Evolutionary conservation across 2,888 invertebrate species (phyloP), one percentile per base, ranked within the genome.

Genomic region (Strigamia crassipes): DNA sequence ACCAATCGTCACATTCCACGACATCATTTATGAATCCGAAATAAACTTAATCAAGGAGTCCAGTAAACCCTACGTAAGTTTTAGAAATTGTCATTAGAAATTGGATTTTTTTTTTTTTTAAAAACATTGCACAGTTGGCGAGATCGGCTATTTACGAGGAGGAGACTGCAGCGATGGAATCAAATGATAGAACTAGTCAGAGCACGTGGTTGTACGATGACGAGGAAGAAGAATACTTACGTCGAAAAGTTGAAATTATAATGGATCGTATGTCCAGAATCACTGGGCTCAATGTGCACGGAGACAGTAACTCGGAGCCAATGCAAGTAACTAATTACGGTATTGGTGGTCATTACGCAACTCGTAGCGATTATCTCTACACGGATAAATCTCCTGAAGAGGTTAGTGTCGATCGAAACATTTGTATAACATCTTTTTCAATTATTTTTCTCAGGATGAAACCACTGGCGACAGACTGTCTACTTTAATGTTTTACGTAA

Each of bases 301-400:
- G 83, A 13, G 61, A 83, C 6, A 84, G 85, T 2, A 84, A 86
- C 81, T 84, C 86, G 5, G 86, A 85, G 82, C 84, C 85, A 78
- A 23, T 80, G 31, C 78, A 78, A 38, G 78, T 78, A 1, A 2
- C 79, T 79, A 42, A 88, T 83, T 89, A 89, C 86, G 89, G 89
- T 6, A 86, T 89, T 31, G 89, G 89, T 77, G 89, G 89, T 18
- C 89, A 89, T n/a, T n/a, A n/a, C n/a, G n/a, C n/a, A n/a, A n/a
- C n/a, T n/a, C n/a, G n/a, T n/a, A n/a, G n/a, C n/a, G n/a, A n/a
- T n/a, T n/a, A n/a, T n/a, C n/a, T n/a, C n/a, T n/a, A n/a, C n/a
- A n/a, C n/a, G n/a, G n/a, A n/a, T n/a, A n/a, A n/a, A n/a, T n/a
- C n/a, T n/a, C n/a, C n/a, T n/a, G n/a, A n/a, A n/a, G n/a, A n/a